Evolutionary conservation across 2,797 vertebrate genomes (phyloP).

Genomic region (Anguilla obscura): DNA sequence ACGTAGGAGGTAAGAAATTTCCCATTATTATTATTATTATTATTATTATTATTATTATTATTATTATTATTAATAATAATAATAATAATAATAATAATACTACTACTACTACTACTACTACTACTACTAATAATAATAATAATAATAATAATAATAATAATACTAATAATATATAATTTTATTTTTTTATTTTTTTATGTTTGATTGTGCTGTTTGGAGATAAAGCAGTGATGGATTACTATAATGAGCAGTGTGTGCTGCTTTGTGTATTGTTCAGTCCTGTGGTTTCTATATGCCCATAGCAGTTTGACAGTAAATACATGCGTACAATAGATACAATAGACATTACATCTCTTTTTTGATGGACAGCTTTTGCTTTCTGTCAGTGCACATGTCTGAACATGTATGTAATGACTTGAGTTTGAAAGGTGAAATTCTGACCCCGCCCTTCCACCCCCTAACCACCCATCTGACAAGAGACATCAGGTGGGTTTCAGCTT

Average conservation of each 20-base stretch:
- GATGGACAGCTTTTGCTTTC: not conserved
- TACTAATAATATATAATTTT: too few species aligned
- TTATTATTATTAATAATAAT: too few species aligned
- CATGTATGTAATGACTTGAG: not conserved
- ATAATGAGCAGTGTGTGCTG: not conserved
- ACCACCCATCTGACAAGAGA: too few species aligned
- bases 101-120: too few species aligned
- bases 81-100: too few species aligned
- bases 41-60: too few species aligned
- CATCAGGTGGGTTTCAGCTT: too few species aligned
- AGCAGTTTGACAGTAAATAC: not conserved
- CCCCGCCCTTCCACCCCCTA: not conserved
- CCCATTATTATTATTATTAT: not conserved
- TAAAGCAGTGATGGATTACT: not conserved
- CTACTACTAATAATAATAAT: too few species aligned
- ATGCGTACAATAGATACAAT: too few species aligned
- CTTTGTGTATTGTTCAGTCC: not conserved
- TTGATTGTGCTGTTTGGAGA: not conserved
- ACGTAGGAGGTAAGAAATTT: too few species aligned
- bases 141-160: too few species aligned
- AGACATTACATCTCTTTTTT: not conserved
- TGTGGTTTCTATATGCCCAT: not conserved
- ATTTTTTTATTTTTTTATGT: not conserved
- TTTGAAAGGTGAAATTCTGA: not conserved
- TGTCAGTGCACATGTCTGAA: not conserved